These are phyloP conservation scores for Entomyzon cyanotis DNA, from an alignment of 2,113 vertebrate genomes.

Conservation along the genomic window DNA sequence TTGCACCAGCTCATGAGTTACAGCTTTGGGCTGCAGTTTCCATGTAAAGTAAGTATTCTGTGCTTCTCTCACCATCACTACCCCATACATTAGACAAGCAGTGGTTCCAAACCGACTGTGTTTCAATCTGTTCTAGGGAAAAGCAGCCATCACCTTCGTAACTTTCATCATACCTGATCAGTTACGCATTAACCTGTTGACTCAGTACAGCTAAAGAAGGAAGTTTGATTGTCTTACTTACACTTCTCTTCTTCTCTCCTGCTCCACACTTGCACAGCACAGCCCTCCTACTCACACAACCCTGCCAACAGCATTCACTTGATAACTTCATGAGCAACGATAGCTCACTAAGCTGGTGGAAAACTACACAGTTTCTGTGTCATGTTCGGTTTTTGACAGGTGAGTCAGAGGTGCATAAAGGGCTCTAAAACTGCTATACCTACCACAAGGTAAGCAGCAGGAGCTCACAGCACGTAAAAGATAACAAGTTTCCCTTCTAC, in stretches of 20 bases:
- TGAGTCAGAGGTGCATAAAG: background rate
- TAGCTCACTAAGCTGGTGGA: background rate
- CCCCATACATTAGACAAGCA: background rate
- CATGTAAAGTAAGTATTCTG: background rate
- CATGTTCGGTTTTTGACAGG: fast-evolving
- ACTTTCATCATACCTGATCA: background rate
- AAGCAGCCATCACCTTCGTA: background rate
- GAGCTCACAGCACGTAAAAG: background rate
- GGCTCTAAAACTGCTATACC: background rate
- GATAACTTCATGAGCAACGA: background rate
- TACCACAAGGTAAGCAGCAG: background rate
- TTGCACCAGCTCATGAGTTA: background rate
- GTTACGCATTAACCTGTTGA: background rate
- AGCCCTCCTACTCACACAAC: background rate
- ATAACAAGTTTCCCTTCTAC: background rate
- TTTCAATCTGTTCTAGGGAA: background rate
- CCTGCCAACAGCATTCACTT: background rate
- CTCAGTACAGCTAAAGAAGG: background rate
- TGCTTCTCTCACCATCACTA: background rate
- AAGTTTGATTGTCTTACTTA: background rate
- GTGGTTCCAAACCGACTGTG: background rate
- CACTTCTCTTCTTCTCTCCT: background rate
- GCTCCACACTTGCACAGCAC: background rate
- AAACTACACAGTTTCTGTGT: background rate
- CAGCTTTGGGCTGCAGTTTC: background rate